Base-by-base conservation (phyloP, 2,888 invertebrate species). In the Lasioglossum morio region DNA sequence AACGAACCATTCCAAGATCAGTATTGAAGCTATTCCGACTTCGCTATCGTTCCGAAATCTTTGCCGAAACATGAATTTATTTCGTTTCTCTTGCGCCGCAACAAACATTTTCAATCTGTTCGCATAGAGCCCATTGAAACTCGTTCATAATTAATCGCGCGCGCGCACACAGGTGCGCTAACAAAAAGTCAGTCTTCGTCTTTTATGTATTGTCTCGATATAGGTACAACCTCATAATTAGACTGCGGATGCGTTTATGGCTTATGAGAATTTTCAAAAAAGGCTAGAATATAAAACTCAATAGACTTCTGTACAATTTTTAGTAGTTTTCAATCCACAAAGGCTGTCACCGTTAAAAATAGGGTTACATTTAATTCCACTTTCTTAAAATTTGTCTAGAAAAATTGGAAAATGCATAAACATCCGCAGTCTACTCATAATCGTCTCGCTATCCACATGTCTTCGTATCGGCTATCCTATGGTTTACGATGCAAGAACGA, bases 1-100 rank as follows among this genome's bases (percentile, higher is more conserved):
- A 75, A 90, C 92, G 91, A 92, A 94, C 89, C 95, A 95, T 95
- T 95, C 95, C 95, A 94, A 94, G 94, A 93, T 94, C 95, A 95
- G 95, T 95, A 95, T 95, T 95, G 88, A 92, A 88, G 79, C 82
- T 83, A 90, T 93, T 90, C 91, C 90, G 89, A 90, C 87, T 89
- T 76, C 82, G 77, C 80, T 76, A 85, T 81, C 79, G 76, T 86
- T 81, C 75, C 81, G 34, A 77, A 79, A 79, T 79, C 73, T 81
- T 77, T 72, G 48, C 43, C 79, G 74, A 72, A 14, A 72, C 40
- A 46, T 60, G 70, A 78, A 72, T 79, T 73, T 74, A 46, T 81
- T 76, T 72, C 76, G 83, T 86, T 86, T 86, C 84, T 87, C 77
- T 53, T 60, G 43, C 83, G 66, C 57, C 57, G 57, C 60, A 63